Conservation (phyloP, 35 echinoderm and acorn worm genomes). For the Antedon bifida region DNA sequence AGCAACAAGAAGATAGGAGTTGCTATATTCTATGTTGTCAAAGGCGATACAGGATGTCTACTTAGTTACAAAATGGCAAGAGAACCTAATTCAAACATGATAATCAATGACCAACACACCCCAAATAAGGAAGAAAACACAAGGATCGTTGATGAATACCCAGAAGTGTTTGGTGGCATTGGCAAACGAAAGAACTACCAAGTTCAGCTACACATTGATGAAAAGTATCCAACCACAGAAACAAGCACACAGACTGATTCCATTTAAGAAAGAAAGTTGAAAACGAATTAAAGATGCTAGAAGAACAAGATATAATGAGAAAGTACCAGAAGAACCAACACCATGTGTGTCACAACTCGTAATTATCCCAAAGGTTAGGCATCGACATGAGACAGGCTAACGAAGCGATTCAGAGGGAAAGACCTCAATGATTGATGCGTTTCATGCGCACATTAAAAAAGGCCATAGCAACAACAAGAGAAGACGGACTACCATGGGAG, state of each 20-base stretch:
- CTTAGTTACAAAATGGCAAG: background rate
- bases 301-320: conserved; percentile 10
- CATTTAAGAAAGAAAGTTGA: conserved; percentile 3
- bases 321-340: background rate
- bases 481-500: no score
- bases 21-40: background rate
- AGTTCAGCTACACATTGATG: conserved; percentile 3
- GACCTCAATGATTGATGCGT: no score
- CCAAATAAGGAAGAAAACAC: background rate
- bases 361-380: background rate
- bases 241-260: conserved; percentile 3
- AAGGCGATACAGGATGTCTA: background rate
- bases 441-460: no score
- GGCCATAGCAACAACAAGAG: no score
- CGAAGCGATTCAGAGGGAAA: conserved; percentile 5
- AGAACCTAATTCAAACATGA: background rate
- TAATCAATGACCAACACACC: no score
- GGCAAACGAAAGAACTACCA: background rate
- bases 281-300: background rate
- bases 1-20: background rate
- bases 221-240: background rate
- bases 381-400: background rate
- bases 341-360: background rate
- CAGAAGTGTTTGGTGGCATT: background rate
- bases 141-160: background rate